phyloP scores from a whole-genome alignment of 2,888 invertebrate species.

The Pachycephus smyrnensis region DNA sequence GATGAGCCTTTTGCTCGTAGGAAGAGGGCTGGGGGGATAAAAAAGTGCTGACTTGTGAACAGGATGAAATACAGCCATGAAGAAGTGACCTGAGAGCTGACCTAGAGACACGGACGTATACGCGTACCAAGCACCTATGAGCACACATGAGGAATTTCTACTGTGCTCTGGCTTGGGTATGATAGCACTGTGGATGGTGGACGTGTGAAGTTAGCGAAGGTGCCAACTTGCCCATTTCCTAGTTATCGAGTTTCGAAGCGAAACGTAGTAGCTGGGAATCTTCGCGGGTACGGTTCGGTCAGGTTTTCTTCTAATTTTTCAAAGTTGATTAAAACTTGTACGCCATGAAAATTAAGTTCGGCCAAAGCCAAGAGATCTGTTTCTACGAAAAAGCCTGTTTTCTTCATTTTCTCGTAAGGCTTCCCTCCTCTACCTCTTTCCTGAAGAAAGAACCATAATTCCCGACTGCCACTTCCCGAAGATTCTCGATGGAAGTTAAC shows the following conservation, averaged over 20 bases:
- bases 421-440: not conserved
- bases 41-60: not conserved
- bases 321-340: conserved; percentile 63
- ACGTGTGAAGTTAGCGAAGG: conserved; percentile 53
- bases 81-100: not conserved
- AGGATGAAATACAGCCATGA: not conserved
- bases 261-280: not conserved
- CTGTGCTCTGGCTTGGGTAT: not conserved
- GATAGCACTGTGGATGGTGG: conserved; percentile 1
- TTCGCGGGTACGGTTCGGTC: conserved; percentile 7
- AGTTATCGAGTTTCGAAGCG: conserved; percentile 46
- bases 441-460: not conserved
- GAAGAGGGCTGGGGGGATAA: not conserved
- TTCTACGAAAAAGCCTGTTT: not conserved
- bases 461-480: not conserved
- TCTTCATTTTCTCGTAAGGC: not conserved
- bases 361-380: conserved; percentile 9
- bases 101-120: not conserved
- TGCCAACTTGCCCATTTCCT: conserved; percentile 46
- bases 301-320: conserved; percentile 59
- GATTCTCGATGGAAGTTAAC: not conserved
- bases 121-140: not conserved
- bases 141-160: not conserved
- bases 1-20: not conserved
- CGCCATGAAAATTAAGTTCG: conserved; percentile 57